These are phyloP conservation scores for Chelmon rostratus DNA, from an alignment of 2,797 vertebrate genomes.

Conservation along the genomic window DNA sequence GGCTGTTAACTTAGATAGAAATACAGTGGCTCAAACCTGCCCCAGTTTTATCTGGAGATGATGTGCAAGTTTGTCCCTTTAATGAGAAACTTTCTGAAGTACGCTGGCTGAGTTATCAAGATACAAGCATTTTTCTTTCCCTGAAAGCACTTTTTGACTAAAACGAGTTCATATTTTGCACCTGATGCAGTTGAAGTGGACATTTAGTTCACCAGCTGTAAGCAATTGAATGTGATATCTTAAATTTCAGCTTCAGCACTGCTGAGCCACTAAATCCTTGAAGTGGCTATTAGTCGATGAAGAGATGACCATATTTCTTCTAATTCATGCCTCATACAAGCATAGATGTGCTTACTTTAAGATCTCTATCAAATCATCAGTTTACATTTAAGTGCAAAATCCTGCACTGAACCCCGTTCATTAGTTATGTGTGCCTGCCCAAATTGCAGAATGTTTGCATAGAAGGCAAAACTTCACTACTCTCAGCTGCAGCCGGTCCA, in stretches of 20 bases:
- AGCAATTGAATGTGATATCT: conserved; percentile 52
- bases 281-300: conserved; percentile 26
- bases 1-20: conserved; percentile 31
- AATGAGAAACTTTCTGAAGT: conserved; percentile 21
- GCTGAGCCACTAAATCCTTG: conserved; percentile 31
- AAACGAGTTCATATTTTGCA: conserved; percentile 43
- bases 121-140: conserved; percentile 37
- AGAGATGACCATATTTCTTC: conserved; percentile 11
- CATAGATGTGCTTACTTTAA: neutral
- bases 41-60: conserved; percentile 34
- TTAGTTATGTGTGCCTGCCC: conserved; percentile 4
- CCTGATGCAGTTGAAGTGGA: conserved; percentile 30
- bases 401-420: conserved; percentile 8
- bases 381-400: neutral
- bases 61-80: conserved; percentile 28
- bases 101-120: conserved; percentile 32
- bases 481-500: conserved; percentile 50
- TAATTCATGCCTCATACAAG: neutral
- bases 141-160: conserved; percentile 72
- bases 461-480: conserved; percentile 11
- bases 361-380: neutral
- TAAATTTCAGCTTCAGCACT: conserved; percentile 25
- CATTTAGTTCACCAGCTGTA: conserved; percentile 35
- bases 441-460: conserved; percentile 47
- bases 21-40: conserved; percentile 39